Evolutionary conservation across 64 coral and sea anemone genomes (phyloP).

Genomic region (Astreopora myriophthalma): DNA sequence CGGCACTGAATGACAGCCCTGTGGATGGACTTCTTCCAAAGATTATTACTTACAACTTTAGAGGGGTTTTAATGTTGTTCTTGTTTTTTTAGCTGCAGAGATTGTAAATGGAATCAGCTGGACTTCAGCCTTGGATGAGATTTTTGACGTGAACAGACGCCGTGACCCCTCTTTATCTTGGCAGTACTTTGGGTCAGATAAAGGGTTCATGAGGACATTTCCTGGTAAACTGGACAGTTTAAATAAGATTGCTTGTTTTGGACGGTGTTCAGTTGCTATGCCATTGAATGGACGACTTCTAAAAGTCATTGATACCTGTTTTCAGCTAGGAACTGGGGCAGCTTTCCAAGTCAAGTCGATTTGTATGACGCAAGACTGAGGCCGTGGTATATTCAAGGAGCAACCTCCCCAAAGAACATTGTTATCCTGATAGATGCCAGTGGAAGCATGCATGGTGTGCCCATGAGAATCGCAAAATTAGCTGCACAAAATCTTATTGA

Average conservation of each 20-base stretch:
- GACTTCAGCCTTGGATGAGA: constrained; percentile 82
- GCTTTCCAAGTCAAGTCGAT: constrained; percentile 68
- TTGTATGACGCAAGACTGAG: constrained; percentile 90
- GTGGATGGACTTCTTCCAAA: too few species aligned
- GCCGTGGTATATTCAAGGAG: constrained; percentile 96
- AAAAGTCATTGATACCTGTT: background rate
- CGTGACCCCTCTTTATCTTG: constrained; percentile 70
- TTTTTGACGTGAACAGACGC: constrained; percentile 70
- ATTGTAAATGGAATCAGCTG: constrained; percentile 89
- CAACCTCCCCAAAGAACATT: constrained; percentile 91
- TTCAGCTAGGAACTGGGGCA: constrained; percentile 65
- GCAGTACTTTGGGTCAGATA: constrained; percentile 95
- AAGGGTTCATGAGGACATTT: constrained; percentile 83
- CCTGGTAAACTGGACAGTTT: constrained; percentile 93
- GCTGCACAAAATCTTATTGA: constrained; percentile 94
- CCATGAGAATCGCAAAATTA: constrained; percentile 93
- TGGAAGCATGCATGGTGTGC: constrained; percentile 98
- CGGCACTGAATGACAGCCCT: too few species aligned
- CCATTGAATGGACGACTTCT: too few species aligned
- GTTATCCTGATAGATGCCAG: constrained; percentile 94
- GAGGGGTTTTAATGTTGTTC: background rate
- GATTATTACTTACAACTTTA: too few species aligned
- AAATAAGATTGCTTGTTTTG: too few species aligned
- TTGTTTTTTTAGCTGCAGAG: constrained; percentile 61
- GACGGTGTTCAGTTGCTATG: background rate